These are phyloP conservation scores for Fragum sueziense DNA, from an alignment of 2,888 invertebrate species.

Conservation along the genomic window DNA sequence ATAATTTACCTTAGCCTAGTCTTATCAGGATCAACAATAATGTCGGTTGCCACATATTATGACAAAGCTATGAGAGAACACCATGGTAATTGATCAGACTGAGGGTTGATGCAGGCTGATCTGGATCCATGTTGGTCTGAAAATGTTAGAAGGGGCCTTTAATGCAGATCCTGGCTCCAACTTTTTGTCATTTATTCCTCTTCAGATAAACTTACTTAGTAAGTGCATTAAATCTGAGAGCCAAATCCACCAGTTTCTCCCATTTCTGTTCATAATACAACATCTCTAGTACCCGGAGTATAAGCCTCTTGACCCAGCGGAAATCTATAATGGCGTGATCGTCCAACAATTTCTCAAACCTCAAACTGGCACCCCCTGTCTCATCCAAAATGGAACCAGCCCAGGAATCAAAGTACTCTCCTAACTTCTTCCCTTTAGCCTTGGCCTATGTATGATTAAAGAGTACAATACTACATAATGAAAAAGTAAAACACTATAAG, in stretches of 20 bases:
- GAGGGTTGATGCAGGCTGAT: too few species aligned
- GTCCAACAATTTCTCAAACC: slow-evolving; percentile 80
- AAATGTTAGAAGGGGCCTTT: too few species aligned
- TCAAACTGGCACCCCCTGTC: slow-evolving; percentile 79
- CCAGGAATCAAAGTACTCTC: slow-evolving; percentile 73
- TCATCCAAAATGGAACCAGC: slow-evolving; percentile 74
- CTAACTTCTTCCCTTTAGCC: slow-evolving; percentile 66
- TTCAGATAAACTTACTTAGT: slow-evolving; percentile 77
- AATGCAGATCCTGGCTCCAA: too few species aligned
- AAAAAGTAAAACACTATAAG: too few species aligned
- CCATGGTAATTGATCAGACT: too few species aligned
- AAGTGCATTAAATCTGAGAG: slow-evolving; percentile 80
- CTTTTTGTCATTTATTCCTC: too few species aligned
- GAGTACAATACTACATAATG: too few species aligned
- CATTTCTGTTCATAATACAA: slow-evolving; percentile 80
- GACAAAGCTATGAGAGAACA: too few species aligned
- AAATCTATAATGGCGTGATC: slow-evolving; percentile 76
- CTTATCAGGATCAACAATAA: too few species aligned
- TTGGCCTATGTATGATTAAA: slow-evolving; percentile 72
- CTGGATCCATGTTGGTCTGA: too few species aligned
- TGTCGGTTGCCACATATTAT: too few species aligned
- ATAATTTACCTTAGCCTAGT: too few species aligned
- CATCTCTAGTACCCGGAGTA: slow-evolving; percentile 77
- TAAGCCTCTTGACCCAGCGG: slow-evolving; percentile 75
- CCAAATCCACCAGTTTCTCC: slow-evolving; percentile 81